Conservation (phyloP, 2,888 invertebrate species). For the Hedya salicella region DNA sequence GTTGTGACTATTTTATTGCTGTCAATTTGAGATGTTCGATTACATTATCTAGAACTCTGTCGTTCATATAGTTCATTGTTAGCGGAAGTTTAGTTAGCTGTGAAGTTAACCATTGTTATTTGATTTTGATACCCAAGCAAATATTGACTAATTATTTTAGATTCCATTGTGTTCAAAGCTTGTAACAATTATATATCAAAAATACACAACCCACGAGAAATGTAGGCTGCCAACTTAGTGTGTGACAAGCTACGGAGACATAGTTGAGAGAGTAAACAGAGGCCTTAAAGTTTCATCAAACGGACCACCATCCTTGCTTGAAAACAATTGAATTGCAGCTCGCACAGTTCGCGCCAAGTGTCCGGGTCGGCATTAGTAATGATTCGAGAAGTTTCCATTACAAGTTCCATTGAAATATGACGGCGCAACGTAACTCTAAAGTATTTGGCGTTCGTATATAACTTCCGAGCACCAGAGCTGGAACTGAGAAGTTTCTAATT, state of each 20-base stretch:
- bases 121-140: too few relatives aligned
- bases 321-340: conserved; percentile 43
- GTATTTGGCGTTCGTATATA: conserved; percentile 70
- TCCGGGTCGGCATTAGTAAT: conserved; percentile 39
- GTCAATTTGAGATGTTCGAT: too few relatives aligned
- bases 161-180: not conserved
- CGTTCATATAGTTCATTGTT: too few relatives aligned
- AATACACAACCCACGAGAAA: conserved; percentile 17
- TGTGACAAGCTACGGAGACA: conserved; percentile 22
- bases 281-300: conserved; percentile 39
- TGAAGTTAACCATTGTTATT: too few relatives aligned
- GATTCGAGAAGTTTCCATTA: conserved; percentile 41
- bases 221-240: conserved; percentile 3
- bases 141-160: too few relatives aligned
- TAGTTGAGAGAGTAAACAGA: conserved; percentile 34
- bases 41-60: too few relatives aligned
- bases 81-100: too few relatives aligned
- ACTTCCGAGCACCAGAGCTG: conserved; percentile 58
- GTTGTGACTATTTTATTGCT: too few relatives aligned
- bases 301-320: conserved; percentile 36
- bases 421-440: conserved; percentile 58
- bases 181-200: conserved; percentile 2
- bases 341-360: conserved; percentile 38
- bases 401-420: conserved; percentile 58
- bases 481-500: conserved; percentile 70